A percentile compares a stretch with the other conserved stretches of the same genome.
phyloP scores from a whole-genome alignment of 2,113 vertebrate genomes.

The Oncorhynchus mykiss region DNA sequence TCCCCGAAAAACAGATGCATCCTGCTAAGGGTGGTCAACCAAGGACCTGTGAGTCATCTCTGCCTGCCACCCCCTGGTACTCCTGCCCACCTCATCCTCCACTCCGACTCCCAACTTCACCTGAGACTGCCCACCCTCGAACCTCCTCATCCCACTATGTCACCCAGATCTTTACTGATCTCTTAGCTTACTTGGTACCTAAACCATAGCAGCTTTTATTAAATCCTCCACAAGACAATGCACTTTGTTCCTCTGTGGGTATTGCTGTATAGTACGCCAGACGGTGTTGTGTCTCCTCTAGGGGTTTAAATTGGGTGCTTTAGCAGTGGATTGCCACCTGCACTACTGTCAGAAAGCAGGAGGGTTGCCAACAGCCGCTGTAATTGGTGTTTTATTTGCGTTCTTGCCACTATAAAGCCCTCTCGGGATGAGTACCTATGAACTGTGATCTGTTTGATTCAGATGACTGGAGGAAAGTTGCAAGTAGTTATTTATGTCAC shows the following conservation, averaged over 20 bases:
- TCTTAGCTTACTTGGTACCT: neutral
- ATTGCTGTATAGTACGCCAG: neutral
- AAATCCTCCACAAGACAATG: neutral
- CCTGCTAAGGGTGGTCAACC: no score
- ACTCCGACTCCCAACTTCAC: constrained; percentile 2
- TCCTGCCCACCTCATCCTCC: constrained; percentile 28
- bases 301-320: constrained; percentile 19
- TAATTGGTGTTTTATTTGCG: neutral
- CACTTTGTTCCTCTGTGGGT: neutral
- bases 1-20: no score
- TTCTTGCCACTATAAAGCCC: constrained; percentile 17
- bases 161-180: neutral
- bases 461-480: constrained; percentile 47
- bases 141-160: neutral
- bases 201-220: neutral
- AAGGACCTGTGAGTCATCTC: constrained; percentile 1
- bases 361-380: constrained; percentile 2
- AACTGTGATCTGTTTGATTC: constrained; percentile 21
- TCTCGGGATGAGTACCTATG: constrained; percentile 14
- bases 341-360: neutral
- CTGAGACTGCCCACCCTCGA: neutral
- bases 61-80: constrained; percentile 19
- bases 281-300: constrained; percentile 24
- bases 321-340: constrained; percentile 1
- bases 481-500: constrained; percentile 28